These are phyloP conservation scores for Amphilophus citrinellus DNA, from an alignment of 2,113 vertebrate species.

Conservation along the genomic window DNA sequence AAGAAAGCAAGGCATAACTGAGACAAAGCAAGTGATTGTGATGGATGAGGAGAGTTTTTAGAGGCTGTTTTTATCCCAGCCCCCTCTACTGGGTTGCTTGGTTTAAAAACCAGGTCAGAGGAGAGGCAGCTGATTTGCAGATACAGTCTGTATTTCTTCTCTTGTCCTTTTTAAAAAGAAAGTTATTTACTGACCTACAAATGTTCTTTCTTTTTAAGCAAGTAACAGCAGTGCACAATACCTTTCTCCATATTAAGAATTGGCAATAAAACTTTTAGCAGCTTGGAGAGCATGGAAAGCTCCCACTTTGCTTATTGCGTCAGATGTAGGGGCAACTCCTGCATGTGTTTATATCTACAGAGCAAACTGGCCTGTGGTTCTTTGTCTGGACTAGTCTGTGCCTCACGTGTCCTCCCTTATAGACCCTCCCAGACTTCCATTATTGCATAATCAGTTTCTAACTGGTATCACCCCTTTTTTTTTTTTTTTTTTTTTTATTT, in stretches of 20 bases:
- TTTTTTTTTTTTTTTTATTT: background rate
- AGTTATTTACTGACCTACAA: slow-evolving; percentile 38
- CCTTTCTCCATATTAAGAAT: background rate
- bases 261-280: slow-evolving; percentile 25
- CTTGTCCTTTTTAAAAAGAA: background rate
- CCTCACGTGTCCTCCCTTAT: slow-evolving; percentile 66
- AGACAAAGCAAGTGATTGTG: background rate
- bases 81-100: background rate
- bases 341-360: slow-evolving; percentile 6
- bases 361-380: slow-evolving; percentile 30
- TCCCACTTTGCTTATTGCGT: background rate
- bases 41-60: background rate
- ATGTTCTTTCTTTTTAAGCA: slow-evolving; percentile 6
- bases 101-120: slow-evolving; percentile 42
- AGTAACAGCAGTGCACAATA: background rate
- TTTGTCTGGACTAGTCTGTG: slow-evolving; percentile 55
- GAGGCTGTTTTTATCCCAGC: background rate
- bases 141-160: background rate
- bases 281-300: background rate
- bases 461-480: background rate
- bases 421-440: slow-evolving; percentile 37
- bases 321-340: background rate
- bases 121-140: slow-evolving; percentile 16
- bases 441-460: slow-evolving; percentile 62
- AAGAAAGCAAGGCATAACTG: background rate